Conservation (phyloP, 1,140 invertebrate species). For the Lamellibrachia luymesi region DNA sequence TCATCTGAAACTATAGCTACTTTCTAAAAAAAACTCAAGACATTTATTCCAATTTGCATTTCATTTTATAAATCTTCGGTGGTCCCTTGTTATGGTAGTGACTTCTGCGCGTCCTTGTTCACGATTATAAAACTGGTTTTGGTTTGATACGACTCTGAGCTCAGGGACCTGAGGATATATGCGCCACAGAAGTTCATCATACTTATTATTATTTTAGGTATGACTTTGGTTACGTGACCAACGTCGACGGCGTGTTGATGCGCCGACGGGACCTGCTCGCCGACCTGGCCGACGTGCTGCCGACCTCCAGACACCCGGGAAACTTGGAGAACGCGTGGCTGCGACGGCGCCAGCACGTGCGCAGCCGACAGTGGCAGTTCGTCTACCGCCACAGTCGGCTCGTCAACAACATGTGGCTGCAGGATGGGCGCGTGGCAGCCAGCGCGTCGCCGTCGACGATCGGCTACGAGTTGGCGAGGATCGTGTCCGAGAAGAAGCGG, state of each 20-base stretch:
- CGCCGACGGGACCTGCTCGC: neutral
- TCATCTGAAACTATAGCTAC: too few relatives aligned
- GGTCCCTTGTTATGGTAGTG: too few relatives aligned
- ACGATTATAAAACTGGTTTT: too few relatives aligned
- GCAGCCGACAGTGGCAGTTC: conserved; percentile 6
- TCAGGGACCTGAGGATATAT: too few relatives aligned
- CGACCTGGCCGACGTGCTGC: neutral
- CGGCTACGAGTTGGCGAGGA: neutral
- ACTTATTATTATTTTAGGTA: too few relatives aligned
- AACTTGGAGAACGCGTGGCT: neutral
- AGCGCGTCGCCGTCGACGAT: neutral
- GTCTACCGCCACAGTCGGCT: neutral
- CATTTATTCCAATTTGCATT: too few relatives aligned
- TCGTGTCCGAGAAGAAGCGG: neutral
- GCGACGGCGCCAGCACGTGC: neutral
- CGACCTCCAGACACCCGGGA: neutral
- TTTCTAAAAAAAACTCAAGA: too few relatives aligned
- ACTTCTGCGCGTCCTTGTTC: too few relatives aligned
- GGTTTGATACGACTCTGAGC: too few relatives aligned
- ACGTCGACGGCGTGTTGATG: neutral
- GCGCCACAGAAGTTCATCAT: too few relatives aligned
- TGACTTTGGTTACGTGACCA: conserved; percentile 2
- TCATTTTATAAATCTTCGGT: too few relatives aligned
- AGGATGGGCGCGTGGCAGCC: neutral
- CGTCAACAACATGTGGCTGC: neutral